These are phyloP conservation scores for Dinocampus coccinellae DNA, from an alignment of 2,888 invertebrate species.

Conservation along the genomic window DNA sequence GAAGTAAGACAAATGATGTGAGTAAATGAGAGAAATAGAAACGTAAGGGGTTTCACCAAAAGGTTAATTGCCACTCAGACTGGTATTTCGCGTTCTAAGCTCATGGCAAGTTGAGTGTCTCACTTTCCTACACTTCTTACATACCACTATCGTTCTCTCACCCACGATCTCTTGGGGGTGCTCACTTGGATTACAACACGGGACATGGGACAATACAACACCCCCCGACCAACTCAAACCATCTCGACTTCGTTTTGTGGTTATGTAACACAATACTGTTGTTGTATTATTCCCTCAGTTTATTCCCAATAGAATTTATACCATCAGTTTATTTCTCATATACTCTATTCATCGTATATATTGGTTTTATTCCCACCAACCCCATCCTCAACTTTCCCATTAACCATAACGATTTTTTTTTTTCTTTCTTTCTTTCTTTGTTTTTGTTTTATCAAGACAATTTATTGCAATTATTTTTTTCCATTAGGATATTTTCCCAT, in stretches of 20 bases:
- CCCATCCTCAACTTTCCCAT: too few species aligned
- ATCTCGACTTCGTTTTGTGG: conserved; percentile 9
- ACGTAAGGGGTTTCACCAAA: conserved; percentile 57
- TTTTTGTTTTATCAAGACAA: too few species aligned
- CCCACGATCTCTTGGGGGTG: conserved; percentile 46
- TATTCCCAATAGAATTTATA: conserved; percentile 9
- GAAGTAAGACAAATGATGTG: conserved; percentile 37
- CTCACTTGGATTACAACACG: conserved; percentile 46
- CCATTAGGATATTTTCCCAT: not conserved
- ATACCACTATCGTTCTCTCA: not conserved
- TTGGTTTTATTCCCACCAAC: too few species aligned
- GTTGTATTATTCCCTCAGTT: not conserved
- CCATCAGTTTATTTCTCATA: not conserved
- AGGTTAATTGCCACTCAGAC: conserved; percentile 66
- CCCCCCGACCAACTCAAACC: not conserved
- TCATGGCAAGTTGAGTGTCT: conserved; percentile 23
- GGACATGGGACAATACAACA: conserved; percentile 4
- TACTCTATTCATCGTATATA: too few species aligned
- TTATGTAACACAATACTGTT: conserved; percentile 2
- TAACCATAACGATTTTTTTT: too few species aligned
- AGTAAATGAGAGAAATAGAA: conserved; percentile 42
- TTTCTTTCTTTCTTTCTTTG: too few species aligned
- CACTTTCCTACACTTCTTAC: conserved; percentile 33
- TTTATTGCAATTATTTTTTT: not conserved
- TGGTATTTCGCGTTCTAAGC: conserved; percentile 58